phyloP scores from a whole-genome alignment of 2,888 invertebrate species.

The Danaus chrysippus region DNA sequence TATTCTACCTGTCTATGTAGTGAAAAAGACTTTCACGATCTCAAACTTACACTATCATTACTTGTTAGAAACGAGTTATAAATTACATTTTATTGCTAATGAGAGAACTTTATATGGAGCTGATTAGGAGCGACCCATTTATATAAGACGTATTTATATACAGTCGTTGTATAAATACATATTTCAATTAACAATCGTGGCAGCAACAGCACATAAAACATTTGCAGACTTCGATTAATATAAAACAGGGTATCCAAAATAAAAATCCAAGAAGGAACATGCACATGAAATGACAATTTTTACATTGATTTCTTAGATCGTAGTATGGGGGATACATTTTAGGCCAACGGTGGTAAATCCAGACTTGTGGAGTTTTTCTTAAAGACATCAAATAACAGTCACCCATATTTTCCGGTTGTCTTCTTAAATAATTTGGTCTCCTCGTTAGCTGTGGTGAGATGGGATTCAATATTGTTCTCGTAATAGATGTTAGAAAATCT shows the following conservation, averaged over 20 bases:
- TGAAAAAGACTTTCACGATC: too few species aligned
- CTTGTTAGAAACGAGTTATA: too few species aligned
- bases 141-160: too few species aligned
- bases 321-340: conserved; percentile 38
- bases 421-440: conserved; percentile 4
- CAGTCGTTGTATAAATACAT: conserved; percentile 5
- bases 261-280: conserved; percentile 39
- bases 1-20: too few species aligned
- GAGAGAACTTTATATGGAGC: too few species aligned
- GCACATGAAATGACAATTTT: conserved; percentile 34
- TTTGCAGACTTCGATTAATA: conserved; percentile 44
- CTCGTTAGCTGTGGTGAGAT: neutral
- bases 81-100: too few species aligned
- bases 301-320: conserved; percentile 33
- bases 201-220: conserved; percentile 46
- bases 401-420: conserved; percentile 32
- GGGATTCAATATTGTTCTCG: conserved; percentile 19
- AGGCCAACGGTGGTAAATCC: conserved; percentile 42
- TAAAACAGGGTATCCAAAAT: conserved; percentile 47
- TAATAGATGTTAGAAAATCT: conserved; percentile 20
- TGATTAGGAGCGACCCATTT: too few species aligned
- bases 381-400: conserved; percentile 46
- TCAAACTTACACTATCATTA: too few species aligned
- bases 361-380: conserved; percentile 41
- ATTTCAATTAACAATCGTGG: conserved; percentile 35